Evolutionary conservation across 2,888 invertebrate genomes (phyloP).

Genomic region (Ichneumoninae sp.): DNA sequence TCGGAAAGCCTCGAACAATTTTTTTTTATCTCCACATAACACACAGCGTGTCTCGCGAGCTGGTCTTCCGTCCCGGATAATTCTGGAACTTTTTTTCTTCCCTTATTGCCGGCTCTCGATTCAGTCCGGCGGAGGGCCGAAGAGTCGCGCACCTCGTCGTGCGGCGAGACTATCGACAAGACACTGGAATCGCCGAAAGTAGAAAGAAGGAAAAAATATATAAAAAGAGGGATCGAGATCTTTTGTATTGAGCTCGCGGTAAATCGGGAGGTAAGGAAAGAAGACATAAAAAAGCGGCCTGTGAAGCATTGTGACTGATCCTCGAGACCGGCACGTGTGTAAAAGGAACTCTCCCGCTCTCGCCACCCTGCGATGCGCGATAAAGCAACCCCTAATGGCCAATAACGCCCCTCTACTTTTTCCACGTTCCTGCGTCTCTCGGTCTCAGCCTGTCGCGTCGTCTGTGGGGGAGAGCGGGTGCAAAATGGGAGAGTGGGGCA

Average conservation of each 20-base stretch:
- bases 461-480: too few species aligned
- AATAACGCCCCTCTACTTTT: slow-evolving; percentile 53
- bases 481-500: too few species aligned
- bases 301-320: slow-evolving; percentile 40
- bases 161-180: not conserved
- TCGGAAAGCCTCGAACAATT: not conserved
- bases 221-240: slow-evolving; percentile 3
- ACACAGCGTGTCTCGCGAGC: slow-evolving; percentile 1
- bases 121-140: not conserved
- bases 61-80: slow-evolving; percentile 17
- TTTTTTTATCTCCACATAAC: slow-evolving; percentile 37
- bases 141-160: not conserved
- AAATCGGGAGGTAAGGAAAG: slow-evolving; percentile 12
- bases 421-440: slow-evolving; percentile 14
- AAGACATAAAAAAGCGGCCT: slow-evolving; percentile 27
- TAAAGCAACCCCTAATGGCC: slow-evolving; percentile 69
- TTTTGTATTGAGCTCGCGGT: slow-evolving; percentile 7
- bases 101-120: slow-evolving; percentile 27
- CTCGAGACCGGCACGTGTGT: slow-evolving; percentile 26
- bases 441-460: not conserved
- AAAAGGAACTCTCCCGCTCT: slow-evolving; percentile 14
- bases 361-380: slow-evolving; percentile 53
- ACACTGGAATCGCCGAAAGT: not conserved
- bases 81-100: slow-evolving; percentile 6
- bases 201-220: not conserved